Base-by-base conservation (phyloP, 23 tunicate species). In the Styela clava region DNA sequence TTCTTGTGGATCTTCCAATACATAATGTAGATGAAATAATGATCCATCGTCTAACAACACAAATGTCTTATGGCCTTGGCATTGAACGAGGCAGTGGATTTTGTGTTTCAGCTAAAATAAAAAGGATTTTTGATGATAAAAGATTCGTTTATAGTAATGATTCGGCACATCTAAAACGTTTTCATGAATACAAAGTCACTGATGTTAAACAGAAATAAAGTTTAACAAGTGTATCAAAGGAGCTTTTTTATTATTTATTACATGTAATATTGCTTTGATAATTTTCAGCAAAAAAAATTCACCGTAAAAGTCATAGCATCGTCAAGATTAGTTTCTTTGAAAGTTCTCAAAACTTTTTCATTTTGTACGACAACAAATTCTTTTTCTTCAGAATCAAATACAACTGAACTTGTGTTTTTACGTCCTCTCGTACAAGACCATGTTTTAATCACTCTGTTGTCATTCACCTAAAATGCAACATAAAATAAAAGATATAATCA, bases 321-420 rank as follows among this genome's bases (percentile, higher is more conserved):
- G 24, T 74, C 71, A 62, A 83, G 73, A 51, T 83, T 33, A n/a
- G 52, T 26, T 61, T 44, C 78, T 25, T 74, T 71, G 52, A 71
- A 28, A 31, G 86, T 83, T 12, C 68, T 51, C 2, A 83, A 35
- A 21, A 73, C 35, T 26, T 62, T 73, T 28, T 37, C 44, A 35
- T 73, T 83, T 2, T 69, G 51, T 18, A 83, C 78, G n/a, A 74
- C 33, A 30, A 73, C 80, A 83, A 32, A 83, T 52, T 83, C 86
- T 31, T 83, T 34, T 27, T 83, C 79, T n/a, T 73, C 86, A 2
- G 52, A 24, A 24, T 61, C 27, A 34, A 69, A 83, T 27, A 83
- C 61, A 7, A 70, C 51, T 22, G 86, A 31, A 29, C 52, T 56
- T 2, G 86, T 83, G 52, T 44, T 52, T 33, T 62, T 73, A 16